A percentile compares a stretch with the other conserved stretches of the same genome.
Conservation (phyloP, 2,888 invertebrate species). For the Eutolmus rufibarbis region DNA sequence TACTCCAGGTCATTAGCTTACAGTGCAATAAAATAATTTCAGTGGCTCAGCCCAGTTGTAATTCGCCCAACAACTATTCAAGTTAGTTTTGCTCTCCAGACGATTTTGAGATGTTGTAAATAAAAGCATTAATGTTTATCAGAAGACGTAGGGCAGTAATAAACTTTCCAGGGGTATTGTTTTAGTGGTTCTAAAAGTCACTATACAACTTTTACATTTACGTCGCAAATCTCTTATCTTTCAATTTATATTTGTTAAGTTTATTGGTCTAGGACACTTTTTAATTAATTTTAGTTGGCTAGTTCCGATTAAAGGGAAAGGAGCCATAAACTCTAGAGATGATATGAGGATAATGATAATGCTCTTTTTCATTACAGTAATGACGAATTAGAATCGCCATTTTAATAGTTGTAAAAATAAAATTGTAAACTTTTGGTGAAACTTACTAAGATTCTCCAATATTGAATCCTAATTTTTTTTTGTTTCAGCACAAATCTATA, state of each 20-base stretch:
- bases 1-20: neutral
- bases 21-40: neutral
- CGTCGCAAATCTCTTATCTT: neutral
- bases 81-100: neutral
- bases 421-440: too few species aligned
- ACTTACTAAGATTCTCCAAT: too few species aligned
- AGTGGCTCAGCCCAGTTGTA: neutral
- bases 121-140: neutral
- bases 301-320: too few species aligned
- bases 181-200: neutral
- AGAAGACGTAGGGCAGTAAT: neutral
- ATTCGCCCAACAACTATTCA: neutral
- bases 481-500: too few species aligned
- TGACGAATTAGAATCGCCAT: too few species aligned
- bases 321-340: too few species aligned
- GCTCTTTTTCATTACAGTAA: too few species aligned
- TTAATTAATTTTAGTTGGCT: too few species aligned
- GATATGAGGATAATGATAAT: too few species aligned
- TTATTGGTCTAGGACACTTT: neutral
- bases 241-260: neutral
- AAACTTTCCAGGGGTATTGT: neutral
- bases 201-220: neutral
- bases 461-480: too few species aligned
- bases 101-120: neutral
- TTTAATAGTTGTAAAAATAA: too few species aligned